These are phyloP conservation scores for Sebastes matsubarae DNA, from an alignment of 2,797 vertebrate genomes.

Conservation along the genomic window DNA sequence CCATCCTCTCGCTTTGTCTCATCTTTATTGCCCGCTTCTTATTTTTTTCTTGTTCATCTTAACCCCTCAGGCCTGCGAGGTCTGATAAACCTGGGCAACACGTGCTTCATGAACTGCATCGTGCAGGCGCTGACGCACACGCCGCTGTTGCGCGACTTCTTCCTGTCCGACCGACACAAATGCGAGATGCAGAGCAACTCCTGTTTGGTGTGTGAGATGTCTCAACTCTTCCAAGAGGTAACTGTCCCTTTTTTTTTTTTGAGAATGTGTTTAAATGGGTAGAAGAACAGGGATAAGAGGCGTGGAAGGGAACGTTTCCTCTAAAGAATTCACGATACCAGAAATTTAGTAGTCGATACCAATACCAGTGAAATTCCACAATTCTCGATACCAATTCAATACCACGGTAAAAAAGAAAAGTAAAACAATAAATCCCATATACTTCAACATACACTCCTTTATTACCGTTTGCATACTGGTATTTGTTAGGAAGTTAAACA, in stretches of 20 bases:
- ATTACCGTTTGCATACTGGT: too few species aligned
- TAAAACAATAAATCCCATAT: too few species aligned
- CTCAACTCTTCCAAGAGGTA: constrained; percentile 96
- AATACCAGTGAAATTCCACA: too few species aligned
- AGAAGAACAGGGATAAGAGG: too few species aligned
- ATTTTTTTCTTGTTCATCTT: not conserved
- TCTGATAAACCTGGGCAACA: constrained; percentile 96
- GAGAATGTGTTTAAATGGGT: not conserved
- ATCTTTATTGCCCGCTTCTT: not conserved
- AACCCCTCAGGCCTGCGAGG: constrained; percentile 87
- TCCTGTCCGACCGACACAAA: constrained; percentile 95
- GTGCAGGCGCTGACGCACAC: constrained; percentile 98
- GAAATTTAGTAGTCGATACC: too few species aligned
- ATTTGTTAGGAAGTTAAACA: too few species aligned
- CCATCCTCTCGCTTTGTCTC: not conserved
- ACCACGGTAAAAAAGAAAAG: too few species aligned
- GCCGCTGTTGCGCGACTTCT: constrained; percentile 94
- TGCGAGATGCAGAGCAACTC: constrained; percentile 98
- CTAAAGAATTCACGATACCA: too few species aligned
- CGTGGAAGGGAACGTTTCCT: not conserved
- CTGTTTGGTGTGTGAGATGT: constrained; percentile 97
- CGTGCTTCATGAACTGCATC: constrained; percentile 98
- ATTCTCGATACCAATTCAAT: too few species aligned
- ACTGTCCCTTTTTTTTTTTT: not conserved
- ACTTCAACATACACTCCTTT: too few species aligned